These are phyloP conservation scores for Pseudomyrmex gracilis DNA, from an alignment of 1,140 invertebrate species.

Conservation along the genomic window DNA sequence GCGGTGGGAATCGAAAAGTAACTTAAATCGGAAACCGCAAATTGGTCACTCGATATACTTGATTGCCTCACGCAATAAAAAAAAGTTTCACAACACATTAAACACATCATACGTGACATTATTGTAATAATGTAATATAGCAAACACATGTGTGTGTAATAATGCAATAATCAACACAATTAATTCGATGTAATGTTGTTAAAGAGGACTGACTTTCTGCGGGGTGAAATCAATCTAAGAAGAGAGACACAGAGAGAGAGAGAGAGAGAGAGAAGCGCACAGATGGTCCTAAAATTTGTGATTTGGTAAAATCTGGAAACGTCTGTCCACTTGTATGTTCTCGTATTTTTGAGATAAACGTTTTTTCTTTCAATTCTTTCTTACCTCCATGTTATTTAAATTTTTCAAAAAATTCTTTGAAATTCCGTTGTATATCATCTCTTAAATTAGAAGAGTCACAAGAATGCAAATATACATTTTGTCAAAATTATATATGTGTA, in stretches of 20 bases:
- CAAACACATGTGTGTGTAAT: neutral
- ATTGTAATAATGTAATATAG: no score
- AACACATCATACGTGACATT: neutral
- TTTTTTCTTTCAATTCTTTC: no score
- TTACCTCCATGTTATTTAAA: no score
- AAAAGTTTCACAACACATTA: neutral
- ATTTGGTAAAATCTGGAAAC: conserved; percentile 48
- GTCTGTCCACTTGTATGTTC: neutral
- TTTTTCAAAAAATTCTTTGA: no score
- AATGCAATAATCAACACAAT: conserved; percentile 53
- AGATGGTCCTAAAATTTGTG: conserved; percentile 59
- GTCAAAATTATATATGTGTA: no score
- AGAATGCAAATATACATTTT: no score
- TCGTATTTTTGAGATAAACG: no score
- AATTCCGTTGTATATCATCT: no score
- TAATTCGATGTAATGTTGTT: conserved; percentile 61
- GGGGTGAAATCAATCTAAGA: conserved; percentile 42
- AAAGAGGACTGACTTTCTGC: conserved; percentile 22
- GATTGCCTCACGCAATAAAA: neutral
- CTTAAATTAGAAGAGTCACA: no score
- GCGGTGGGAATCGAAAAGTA: conserved; percentile 2
- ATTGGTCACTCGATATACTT: neutral
- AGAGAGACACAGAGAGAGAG: no score
- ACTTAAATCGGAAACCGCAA: neutral
- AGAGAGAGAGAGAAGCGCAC: no score